Conservation (phyloP, 2,113 vertebrate species). For the Stigmatopora argus region DNA sequence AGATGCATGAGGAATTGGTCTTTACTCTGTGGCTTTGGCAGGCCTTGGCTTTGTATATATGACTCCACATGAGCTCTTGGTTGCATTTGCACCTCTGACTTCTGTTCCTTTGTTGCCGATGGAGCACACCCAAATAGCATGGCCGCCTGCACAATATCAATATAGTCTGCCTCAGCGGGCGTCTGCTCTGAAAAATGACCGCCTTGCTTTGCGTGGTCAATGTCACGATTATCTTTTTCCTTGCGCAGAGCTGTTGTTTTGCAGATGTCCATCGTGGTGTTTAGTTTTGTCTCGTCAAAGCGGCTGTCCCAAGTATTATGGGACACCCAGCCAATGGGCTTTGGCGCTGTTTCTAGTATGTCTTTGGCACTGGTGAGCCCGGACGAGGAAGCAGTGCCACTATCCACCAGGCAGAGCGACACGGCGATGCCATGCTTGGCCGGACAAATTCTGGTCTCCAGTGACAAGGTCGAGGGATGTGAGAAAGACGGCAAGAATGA, state of each 20-base stretch:
- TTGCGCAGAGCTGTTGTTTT: constrained; percentile 1
- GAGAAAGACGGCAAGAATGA: constrained; percentile 20
- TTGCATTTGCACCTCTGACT: constrained; percentile 22
- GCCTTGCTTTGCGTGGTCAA: constrained; percentile 16
- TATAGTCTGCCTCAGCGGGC: constrained; percentile 74
- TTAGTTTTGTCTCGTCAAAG: constrained; percentile 22
- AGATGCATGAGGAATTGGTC: constrained; percentile 13
- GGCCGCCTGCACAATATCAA: constrained; percentile 71
- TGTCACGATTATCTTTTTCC: constrained; percentile 13
- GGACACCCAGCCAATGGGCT: constrained; percentile 52
- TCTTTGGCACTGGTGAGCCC: constrained; percentile 69
- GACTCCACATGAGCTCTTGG: constrained; percentile 17
- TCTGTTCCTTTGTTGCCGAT: constrained; percentile 16
- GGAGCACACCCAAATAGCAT: constrained; percentile 49
- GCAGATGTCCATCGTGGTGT: constrained; percentile 1
- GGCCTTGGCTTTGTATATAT: constrained; percentile 21
- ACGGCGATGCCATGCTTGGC: constrained; percentile 66
- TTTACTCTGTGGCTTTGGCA: constrained; percentile 4
- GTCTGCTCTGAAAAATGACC: neutral
- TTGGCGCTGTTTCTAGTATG: constrained; percentile 29
- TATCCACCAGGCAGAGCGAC: constrained; percentile 49
- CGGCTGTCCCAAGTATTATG: constrained; percentile 65
- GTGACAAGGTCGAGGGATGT: neutral
- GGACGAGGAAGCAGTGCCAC: constrained; percentile 51
- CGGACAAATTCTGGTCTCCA: constrained; percentile 33